These are phyloP conservation scores for Tragelaphus buxtoni DNA, from an alignment of 2,113 vertebrate genomes.

Conservation along the genomic window DNA sequence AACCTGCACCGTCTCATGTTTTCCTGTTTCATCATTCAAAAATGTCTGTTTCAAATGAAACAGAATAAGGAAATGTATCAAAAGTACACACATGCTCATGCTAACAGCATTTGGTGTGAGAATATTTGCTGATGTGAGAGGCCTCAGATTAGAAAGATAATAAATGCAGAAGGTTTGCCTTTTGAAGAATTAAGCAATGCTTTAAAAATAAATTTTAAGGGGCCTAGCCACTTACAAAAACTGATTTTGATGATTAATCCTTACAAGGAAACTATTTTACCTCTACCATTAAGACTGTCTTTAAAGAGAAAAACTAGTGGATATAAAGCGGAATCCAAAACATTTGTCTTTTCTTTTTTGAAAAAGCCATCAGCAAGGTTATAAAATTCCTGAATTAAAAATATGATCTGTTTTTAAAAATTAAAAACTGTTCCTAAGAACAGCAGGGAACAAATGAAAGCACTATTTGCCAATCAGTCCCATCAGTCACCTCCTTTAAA, in stretches of 20 bases:
- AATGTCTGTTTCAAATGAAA: conserved; percentile 10
- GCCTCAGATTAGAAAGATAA: not conserved
- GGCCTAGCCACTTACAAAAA: not conserved
- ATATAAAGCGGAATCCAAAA: not conserved
- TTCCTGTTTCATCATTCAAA: not conserved
- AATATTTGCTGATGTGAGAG: not conserved
- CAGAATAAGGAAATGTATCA: not conserved
- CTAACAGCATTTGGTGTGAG: not conserved
- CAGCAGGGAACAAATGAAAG: not conserved
- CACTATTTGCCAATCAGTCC: not conserved
- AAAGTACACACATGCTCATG: not conserved
- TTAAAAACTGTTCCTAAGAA: not conserved
- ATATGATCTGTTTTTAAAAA: not conserved
- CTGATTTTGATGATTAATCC: not conserved
- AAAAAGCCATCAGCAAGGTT: not conserved
- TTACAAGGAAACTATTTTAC: conserved; percentile 16
- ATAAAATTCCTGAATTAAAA: not conserved
- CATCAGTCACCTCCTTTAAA: not conserved
- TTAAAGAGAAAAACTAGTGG: not conserved
- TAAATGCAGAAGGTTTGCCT: not conserved
- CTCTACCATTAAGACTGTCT: not conserved
- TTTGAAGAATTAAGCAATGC: not conserved
- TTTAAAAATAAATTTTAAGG: not conserved
- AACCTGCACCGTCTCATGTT: not conserved
- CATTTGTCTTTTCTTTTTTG: not conserved